Percentiles rank a stretch among this genome's conserved stretches.
Conservation (phyloP, 30 jellyfish, hydroid and myxozoan species). For the Hydractinia echinata region DNA sequence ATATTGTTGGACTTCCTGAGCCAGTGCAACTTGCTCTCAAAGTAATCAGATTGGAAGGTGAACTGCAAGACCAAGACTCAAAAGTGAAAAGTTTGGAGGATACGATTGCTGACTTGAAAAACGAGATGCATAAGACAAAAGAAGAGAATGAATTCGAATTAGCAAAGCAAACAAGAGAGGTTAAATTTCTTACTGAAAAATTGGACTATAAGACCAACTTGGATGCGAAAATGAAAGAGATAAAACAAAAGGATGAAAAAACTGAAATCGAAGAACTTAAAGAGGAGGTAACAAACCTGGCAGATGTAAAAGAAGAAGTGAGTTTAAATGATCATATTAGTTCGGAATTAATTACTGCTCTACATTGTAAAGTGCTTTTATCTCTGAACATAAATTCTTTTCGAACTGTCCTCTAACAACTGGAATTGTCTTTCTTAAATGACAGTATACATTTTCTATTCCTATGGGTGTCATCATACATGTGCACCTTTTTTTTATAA, state of each 20-base stretch:
- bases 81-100: slow-evolving; percentile 27
- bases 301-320: slow-evolving; percentile 65
- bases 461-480: no score
- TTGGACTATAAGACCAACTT: slow-evolving; percentile 56
- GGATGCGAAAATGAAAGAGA: slow-evolving; percentile 38
- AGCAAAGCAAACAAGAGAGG: slow-evolving; percentile 52
- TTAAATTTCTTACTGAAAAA: slow-evolving; percentile 55
- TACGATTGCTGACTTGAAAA: slow-evolving; percentile 5
- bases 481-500: no score
- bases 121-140: slow-evolving; percentile 49
- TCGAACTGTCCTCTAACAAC: no score
- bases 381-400: not conserved
- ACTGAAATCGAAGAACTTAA: slow-evolving; percentile 48
- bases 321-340: not conserved
- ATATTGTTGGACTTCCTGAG: slow-evolving; percentile 52
- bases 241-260: slow-evolving; percentile 34
- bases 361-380: no score
- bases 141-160: slow-evolving; percentile 60
- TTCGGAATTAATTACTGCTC: not conserved
- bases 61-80: slow-evolving; percentile 42
- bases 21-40: slow-evolving; percentile 68
- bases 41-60: slow-evolving; percentile 54
- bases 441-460: no score
- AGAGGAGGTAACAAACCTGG: slow-evolving; percentile 49
- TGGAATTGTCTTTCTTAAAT: no score